These are phyloP conservation scores for Meda fulgida DNA, from an alignment of 2,797 vertebrate genomes.

Conservation along the genomic window DNA sequence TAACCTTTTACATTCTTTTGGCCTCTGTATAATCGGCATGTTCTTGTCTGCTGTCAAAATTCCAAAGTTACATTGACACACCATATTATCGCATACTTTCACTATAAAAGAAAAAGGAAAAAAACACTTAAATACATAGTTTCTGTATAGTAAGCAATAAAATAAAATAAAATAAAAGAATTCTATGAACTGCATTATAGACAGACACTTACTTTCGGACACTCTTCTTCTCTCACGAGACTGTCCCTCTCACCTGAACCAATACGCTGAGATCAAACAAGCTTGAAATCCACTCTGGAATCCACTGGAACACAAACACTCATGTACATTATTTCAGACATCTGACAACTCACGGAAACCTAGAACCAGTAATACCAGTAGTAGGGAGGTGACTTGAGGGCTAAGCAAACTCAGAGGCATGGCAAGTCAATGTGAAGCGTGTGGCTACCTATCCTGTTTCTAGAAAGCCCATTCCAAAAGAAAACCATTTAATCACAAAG, in stretches of 20 bases:
- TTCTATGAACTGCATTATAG: neutral
- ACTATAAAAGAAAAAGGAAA: neutral
- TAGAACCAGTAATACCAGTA: slow-evolving; percentile 63
- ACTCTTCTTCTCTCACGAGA: neutral
- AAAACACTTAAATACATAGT: neutral
- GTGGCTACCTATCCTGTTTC: slow-evolving; percentile 37
- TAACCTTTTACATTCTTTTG: neutral
- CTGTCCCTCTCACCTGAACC: neutral
- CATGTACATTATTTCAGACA: slow-evolving; percentile 24
- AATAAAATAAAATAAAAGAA: neutral
- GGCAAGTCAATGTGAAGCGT: slow-evolving; percentile 18
- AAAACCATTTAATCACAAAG: neutral
- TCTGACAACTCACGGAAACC: slow-evolving; percentile 42
- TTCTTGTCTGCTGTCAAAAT: neutral
- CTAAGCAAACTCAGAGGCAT: slow-evolving; percentile 35
- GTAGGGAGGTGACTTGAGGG: slow-evolving; percentile 28
- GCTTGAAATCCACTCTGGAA: slow-evolving; percentile 48
- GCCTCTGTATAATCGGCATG: neutral
- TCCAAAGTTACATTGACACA: neutral
- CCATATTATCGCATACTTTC: neutral
- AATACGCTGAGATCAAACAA: slow-evolving; percentile 36
- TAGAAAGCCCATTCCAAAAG: slow-evolving; percentile 35
- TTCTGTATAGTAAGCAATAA: neutral
- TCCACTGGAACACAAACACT: slow-evolving; percentile 37
- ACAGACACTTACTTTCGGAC: slow-evolving; percentile 27